Percentiles rank a stretch among this genome's conserved stretches.
Evolutionary conservation across 1,140 invertebrate species (phyloP).

Genomic region (Monomorium pharaonis): DNA sequence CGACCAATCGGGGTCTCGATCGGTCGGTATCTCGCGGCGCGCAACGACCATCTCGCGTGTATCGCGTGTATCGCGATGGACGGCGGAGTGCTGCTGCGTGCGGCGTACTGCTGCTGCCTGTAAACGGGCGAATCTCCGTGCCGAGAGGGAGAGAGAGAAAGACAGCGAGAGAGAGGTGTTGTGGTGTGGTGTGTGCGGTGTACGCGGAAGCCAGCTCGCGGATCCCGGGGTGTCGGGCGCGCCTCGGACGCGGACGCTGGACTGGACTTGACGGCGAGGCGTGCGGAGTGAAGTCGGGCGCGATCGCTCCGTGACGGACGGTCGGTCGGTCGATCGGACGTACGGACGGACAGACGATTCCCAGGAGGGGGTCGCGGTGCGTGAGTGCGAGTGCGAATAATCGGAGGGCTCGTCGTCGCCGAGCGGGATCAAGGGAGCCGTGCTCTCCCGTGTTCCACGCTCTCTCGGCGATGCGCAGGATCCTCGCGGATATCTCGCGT

Average conservation of each 20-base stretch:
- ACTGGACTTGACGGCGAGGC: neutral
- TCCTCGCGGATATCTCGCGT: neutral
- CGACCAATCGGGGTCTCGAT: neutral
- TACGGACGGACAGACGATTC: neutral
- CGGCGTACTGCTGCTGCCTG: conserved; percentile 44
- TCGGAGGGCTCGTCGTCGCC: neutral
- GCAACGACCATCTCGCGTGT: neutral
- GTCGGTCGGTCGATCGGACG: neutral
- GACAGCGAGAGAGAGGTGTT: conserved; percentile 25
- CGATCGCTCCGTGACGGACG: conserved; percentile 25
- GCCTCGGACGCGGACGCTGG: neutral
- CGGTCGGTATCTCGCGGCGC: neutral
- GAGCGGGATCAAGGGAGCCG: neutral
- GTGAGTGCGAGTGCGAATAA: conserved; percentile 19
- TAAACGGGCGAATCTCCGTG: conserved; percentile 21
- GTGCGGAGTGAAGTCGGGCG: conserved; percentile 40
- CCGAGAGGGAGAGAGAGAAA: conserved; percentile 51
- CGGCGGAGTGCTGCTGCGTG: conserved; percentile 34
- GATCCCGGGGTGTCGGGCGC: neutral
- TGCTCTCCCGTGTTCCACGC: neutral
- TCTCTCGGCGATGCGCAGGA: neutral
- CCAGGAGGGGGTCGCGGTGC: neutral
- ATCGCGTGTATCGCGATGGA: conserved; percentile 41
- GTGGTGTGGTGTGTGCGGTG: neutral
- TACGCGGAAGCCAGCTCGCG: conserved; percentile 4